These are phyloP conservation scores for Globicephala melas DNA, from an alignment of 2,113 vertebrate species.

Conservation along the genomic window DNA sequence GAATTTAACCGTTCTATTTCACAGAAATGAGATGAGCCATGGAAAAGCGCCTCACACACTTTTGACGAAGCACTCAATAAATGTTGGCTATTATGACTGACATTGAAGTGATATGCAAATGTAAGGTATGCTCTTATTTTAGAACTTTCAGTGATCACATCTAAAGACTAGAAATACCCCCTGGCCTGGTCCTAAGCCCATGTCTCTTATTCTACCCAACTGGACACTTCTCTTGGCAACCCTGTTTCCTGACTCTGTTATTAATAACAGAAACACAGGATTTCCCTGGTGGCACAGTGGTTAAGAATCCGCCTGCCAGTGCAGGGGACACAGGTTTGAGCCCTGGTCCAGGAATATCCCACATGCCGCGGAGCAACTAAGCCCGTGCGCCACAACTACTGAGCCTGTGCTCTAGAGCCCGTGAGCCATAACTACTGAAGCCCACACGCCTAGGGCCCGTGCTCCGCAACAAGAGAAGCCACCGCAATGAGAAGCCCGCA, in stretches of 20 bases:
- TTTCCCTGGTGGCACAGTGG: no score
- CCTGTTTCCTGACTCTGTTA: background rate
- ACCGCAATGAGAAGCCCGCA: no score
- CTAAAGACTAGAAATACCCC: background rate
- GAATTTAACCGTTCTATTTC: background rate
- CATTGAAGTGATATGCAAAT: background rate
- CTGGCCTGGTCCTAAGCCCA: background rate
- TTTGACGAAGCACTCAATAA: background rate
- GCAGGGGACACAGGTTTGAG: no score
- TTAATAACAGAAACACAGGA: background rate
- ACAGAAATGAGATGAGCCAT: background rate
- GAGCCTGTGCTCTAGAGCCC: no score
- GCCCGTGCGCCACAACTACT: rapidly evolving
- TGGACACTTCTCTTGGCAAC: background rate
- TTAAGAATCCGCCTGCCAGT: no score
- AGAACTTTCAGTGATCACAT: background rate
- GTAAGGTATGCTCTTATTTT: background rate
- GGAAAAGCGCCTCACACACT: background rate
- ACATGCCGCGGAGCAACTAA: no score
- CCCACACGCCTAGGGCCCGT: no score
- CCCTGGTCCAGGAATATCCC: no score
- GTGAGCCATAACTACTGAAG: no score
- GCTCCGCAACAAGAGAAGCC: no score
- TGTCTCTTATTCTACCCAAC: background rate
- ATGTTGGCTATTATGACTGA: background rate